Base-by-base conservation (phyloP, 1,140 invertebrate genomes). In the Chrysomallon squamiferum region DNA sequence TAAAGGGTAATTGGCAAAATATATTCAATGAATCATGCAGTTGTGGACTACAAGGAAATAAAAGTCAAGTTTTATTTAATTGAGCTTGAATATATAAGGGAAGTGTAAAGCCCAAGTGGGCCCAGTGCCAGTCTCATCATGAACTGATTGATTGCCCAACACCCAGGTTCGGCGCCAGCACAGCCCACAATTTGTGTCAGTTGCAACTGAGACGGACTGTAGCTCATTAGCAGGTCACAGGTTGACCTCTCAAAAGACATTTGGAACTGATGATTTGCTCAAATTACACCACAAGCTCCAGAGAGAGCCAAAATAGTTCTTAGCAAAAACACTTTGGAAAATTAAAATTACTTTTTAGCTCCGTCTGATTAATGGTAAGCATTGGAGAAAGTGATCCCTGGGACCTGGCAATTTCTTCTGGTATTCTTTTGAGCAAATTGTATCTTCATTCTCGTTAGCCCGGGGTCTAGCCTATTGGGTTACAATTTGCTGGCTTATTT, bases 401-500 rank as follows among this genome's bases (percentile, higher is more conserved):
- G 52, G 15, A 18, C 38, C 43, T 50, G 58, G 54, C 43, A 66
- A 49, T 50, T 66, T 59, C 58, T 29, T 63, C 54, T 47, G 41
- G 49, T 25, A 54, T 49, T 62, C 54, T 67, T 62, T 47, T 71
- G 56, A 54, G 66, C 60, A 75, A 75, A 75, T 73, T 70, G 64
- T 64, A 69, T 71, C 69, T 69, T 71, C 57, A 45, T 65, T 64
- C 62, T 66, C 66, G 68, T 71, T 71, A 71, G 60, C 58, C 43
- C n/a, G n/a, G 58, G 45, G 45, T 59, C 59, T 57, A n/a, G 50
- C 57, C 61, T 66, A 74, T 74, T 67, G 33, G 58, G 72, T 75
- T 75, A 70, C 73, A 65, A 72, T 66, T 72, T 75, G 70, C 69
- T 72, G 70, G 72, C 62, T 63, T 57, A 64, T 33, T 52, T 38